Percentiles rank a stretch among this genome's conserved stretches.
phyloP scores from a whole-genome alignment of 2,888 invertebrate species.

The Chouioia cunea region DNA sequence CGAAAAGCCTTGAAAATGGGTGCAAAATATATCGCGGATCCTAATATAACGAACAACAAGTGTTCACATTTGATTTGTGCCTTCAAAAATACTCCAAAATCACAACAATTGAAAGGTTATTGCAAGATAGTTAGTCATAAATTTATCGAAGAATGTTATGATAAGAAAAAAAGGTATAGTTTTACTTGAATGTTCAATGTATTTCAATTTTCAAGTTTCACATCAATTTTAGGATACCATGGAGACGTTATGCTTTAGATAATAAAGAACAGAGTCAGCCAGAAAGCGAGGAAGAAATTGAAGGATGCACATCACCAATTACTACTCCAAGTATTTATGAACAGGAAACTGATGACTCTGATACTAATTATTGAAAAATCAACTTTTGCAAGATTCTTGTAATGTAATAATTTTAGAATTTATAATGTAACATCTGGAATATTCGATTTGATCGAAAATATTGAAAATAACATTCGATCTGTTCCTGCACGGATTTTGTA shows the following conservation, averaged over 20 bases:
- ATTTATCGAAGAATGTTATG: slow-evolving; percentile 63
- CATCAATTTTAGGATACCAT: slow-evolving; percentile 58
- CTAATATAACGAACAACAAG: slow-evolving; percentile 59
- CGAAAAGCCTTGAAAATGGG: slow-evolving; percentile 65
- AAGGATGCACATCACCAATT: slow-evolving; percentile 49
- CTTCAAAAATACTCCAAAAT: slow-evolving; percentile 66
- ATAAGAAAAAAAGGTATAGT: slow-evolving; percentile 60
- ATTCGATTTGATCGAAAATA: no score
- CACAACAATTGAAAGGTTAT: slow-evolving; percentile 58
- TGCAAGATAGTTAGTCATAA: slow-evolving; percentile 61
- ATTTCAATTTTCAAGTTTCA: neutral
- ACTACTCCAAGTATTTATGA: slow-evolving; percentile 52
- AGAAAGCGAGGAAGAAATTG: slow-evolving; percentile 65
- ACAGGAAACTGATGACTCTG: slow-evolving; percentile 56
- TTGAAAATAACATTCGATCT: no score
- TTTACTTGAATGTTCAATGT: neutral
- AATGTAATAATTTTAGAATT: no score
- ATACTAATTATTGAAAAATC: slow-evolving; percentile 26
- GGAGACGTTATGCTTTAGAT: slow-evolving; percentile 63
- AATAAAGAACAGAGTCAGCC: slow-evolving; percentile 53
- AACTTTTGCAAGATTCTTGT: no score
- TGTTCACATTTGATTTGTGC: slow-evolving; percentile 65
- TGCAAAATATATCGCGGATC: slow-evolving; percentile 62
- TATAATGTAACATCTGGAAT: no score
- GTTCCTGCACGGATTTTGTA: no score